Percentiles rank a stretch among this genome's conserved stretches.
Evolutionary conservation across 2,888 invertebrate genomes (phyloP).

Genomic region (Macrosoma leucophasiata): DNA sequence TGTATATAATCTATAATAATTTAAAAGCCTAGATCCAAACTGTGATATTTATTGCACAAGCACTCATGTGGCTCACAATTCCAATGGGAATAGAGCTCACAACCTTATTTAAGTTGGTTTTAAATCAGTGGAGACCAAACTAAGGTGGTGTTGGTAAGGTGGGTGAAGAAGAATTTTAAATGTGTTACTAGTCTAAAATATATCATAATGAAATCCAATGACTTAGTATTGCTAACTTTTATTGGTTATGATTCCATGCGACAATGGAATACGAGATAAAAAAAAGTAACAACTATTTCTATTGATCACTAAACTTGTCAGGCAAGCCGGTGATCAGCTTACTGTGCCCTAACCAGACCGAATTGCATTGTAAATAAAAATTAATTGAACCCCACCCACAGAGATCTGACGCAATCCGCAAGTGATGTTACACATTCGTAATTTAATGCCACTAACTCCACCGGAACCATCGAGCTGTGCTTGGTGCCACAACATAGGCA

Average conservation of each 20-base stretch:
- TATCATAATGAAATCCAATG: slow-evolving; percentile 39
- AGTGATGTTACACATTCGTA: slow-evolving; percentile 37
- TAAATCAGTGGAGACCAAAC: slow-evolving; percentile 51
- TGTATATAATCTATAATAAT: slow-evolving; percentile 79
- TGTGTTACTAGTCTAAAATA: too few species aligned
- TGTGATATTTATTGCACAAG: slow-evolving; percentile 78
- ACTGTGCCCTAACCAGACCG: slow-evolving; percentile 35
- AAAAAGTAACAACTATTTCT: slow-evolving; percentile 8
- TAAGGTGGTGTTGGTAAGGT: slow-evolving; percentile 39
- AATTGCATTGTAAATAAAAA: slow-evolving; percentile 27
- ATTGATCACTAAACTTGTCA: slow-evolving; percentile 32
- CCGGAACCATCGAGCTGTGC: slow-evolving; percentile 63
- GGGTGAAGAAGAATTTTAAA: slow-evolving; percentile 52
- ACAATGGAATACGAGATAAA: slow-evolving; percentile 12
- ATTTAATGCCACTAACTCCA: slow-evolving; percentile 54
- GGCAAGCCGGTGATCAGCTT: slow-evolving; percentile 38
- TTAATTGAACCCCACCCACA: slow-evolving; percentile 48
- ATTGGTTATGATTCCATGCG: too few species aligned
- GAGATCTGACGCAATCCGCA: slow-evolving; percentile 36
- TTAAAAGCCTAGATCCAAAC: slow-evolving; percentile 77
- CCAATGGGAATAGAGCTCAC: slow-evolving; percentile 75
- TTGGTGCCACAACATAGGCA: slow-evolving; percentile 72
- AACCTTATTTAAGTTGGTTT: slow-evolving; percentile 70
- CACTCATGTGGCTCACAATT: slow-evolving; percentile 75
- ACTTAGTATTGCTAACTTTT: slow-evolving; percentile 41